These are phyloP conservation scores for Connochaetes taurinus DNA, from an alignment of 2,113 vertebrate species.

Conservation along the genomic window DNA sequence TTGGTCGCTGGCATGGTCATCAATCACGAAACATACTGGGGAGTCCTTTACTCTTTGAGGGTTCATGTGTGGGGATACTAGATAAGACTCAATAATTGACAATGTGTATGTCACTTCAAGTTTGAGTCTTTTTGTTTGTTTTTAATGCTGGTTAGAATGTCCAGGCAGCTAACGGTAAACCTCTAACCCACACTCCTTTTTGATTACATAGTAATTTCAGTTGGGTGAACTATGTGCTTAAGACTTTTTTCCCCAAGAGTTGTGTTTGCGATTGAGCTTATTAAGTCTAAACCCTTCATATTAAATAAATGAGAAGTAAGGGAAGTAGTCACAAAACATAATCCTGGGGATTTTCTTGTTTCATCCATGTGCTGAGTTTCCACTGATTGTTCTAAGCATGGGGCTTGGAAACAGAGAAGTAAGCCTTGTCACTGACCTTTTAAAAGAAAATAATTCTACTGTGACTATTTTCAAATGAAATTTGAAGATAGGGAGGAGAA, in stretches of 20 bases:
- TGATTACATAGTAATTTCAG: neutral
- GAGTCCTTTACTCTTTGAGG: neutral
- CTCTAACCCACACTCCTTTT: neutral
- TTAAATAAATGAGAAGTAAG: neutral
- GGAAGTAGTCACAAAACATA: neutral
- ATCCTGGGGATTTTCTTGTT: constrained; percentile 30
- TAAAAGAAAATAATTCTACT: constrained; percentile 19
- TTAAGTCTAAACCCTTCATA: neutral
- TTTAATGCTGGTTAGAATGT: neutral
- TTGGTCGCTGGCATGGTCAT: neutral
- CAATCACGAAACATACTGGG: neutral
- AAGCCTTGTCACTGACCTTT: constrained; percentile 39
- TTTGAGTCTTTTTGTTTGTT: neutral
- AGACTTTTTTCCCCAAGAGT: neutral
- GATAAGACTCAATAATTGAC: neutral
- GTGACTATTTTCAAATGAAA: neutral
- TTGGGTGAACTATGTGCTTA: neutral
- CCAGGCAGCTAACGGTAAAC: neutral
- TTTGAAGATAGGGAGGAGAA: neutral
- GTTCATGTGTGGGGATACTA: neutral
- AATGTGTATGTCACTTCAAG: neutral
- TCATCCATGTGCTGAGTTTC: constrained; percentile 2
- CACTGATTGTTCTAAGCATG: neutral
- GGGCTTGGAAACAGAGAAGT: neutral
- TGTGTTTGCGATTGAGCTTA: neutral